Evolutionary conservation across 2,797 vertebrate species (phyloP).

Genomic region (Manis crassicaudata): DNA sequence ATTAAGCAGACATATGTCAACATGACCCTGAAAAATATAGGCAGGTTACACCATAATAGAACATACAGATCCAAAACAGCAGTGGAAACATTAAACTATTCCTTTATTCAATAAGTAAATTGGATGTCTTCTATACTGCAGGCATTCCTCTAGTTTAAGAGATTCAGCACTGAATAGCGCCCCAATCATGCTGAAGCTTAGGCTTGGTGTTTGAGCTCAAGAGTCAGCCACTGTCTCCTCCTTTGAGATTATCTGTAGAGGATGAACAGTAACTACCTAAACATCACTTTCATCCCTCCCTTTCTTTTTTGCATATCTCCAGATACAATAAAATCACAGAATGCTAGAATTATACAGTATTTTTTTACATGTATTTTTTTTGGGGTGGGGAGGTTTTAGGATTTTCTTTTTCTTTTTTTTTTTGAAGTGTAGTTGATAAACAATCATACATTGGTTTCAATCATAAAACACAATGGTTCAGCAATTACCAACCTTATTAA

Average conservation of each 20-base stretch:
- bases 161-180: neutral
- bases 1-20: neutral
- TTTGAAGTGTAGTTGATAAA: too few relatives aligned
- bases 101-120: neutral
- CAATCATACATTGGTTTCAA: too few relatives aligned
- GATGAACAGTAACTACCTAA: neutral
- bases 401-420: too few relatives aligned
- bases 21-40: conserved; percentile 2
- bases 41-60: neutral
- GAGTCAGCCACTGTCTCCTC: fast-evolving
- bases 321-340: neutral
- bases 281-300: neutral
- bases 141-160: neutral
- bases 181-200: neutral
- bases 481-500: too few relatives aligned
- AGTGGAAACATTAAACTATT: neutral
- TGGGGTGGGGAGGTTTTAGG: too few relatives aligned
- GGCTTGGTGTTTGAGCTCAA: neutral
- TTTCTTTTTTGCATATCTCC: neutral
- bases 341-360: neutral
- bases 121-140: neutral
- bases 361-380: too few relatives aligned
- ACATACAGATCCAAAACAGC: neutral
- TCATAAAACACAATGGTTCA: too few relatives aligned
- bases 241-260: neutral